Conservation (phyloP, 2,113 vertebrate species). For the Zapus hudsonius region DNA sequence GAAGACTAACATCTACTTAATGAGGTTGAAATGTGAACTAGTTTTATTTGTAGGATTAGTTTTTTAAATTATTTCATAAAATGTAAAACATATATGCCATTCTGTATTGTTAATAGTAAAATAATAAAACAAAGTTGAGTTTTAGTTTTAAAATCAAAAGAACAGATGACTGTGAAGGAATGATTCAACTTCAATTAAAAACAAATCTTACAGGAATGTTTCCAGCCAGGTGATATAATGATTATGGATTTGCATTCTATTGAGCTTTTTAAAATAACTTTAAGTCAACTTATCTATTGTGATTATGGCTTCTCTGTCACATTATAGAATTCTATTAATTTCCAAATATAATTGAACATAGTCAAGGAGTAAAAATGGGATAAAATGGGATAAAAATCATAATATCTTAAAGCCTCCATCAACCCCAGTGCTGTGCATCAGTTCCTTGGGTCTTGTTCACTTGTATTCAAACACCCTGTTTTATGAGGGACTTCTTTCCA, state of each 20-base stretch:
- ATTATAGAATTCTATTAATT: background rate
- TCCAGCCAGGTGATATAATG: background rate
- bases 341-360: background rate
- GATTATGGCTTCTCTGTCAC: background rate
- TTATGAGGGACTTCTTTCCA: background rate
- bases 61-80: background rate
- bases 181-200: background rate
- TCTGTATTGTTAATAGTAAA: background rate
- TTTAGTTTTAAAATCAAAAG: background rate
- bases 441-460: background rate
- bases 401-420: background rate
- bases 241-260: conserved; percentile 1
- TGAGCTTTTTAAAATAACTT: background rate
- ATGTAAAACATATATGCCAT: background rate
- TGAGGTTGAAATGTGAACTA: background rate
- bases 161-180: background rate
- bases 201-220: background rate
- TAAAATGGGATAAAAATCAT: background rate
- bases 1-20: background rate
- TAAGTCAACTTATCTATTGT: background rate
- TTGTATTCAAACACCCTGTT: background rate
- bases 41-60: background rate
- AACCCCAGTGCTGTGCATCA: background rate
- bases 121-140: background rate
- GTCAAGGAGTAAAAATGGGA: background rate